Percentiles rank a stretch among this genome's conserved stretches.
These are phyloP conservation scores for Sesia apiformis DNA, from an alignment of 2,888 invertebrate genomes.

Conservation along the genomic window DNA sequence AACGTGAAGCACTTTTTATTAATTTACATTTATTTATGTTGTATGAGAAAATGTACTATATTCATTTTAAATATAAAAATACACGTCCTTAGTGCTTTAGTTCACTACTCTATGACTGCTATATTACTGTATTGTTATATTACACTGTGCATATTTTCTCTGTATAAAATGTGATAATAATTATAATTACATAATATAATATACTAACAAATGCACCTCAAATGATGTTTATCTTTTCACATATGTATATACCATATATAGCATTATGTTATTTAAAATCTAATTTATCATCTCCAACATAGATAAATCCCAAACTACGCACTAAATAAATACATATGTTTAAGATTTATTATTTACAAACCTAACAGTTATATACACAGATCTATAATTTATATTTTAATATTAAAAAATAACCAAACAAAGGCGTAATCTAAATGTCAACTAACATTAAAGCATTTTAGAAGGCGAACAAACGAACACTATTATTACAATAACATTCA, in stretches of 20 bases:
- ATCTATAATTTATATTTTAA: slow-evolving; percentile 40
- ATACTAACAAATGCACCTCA: slow-evolving; percentile 39
- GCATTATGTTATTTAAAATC: too few relatives aligned
- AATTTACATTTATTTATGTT: slow-evolving; percentile 17
- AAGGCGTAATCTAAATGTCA: slow-evolving; percentile 46
- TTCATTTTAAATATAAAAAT: slow-evolving; percentile 59
- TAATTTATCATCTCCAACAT: background rate
- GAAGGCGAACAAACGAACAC: slow-evolving; percentile 68
- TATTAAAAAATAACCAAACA: slow-evolving; percentile 17
- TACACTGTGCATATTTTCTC: slow-evolving; percentile 11
- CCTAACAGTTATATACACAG: slow-evolving; percentile 68
- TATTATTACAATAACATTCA: slow-evolving; percentile 18
- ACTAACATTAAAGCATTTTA: slow-evolving; percentile 68
- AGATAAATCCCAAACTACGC: slow-evolving; percentile 19
- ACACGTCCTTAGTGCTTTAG: slow-evolving; percentile 71
- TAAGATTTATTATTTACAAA: slow-evolving; percentile 58
- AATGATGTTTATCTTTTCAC: slow-evolving; percentile 16
- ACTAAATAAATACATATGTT: slow-evolving; percentile 48
- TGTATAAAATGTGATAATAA: slow-evolving; percentile 24
- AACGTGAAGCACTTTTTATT: slow-evolving; percentile 42
- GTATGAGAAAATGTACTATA: slow-evolving; percentile 40
- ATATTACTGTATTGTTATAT: slow-evolving; percentile 8
- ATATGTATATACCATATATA: too few relatives aligned
- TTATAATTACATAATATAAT: slow-evolving; percentile 23
- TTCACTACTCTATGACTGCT: slow-evolving; percentile 27